Evolutionary conservation across 2,113 vertebrate species (phyloP), one percentile per base, ranked within the genome.

Genomic region (Eidolon helvum): DNA sequence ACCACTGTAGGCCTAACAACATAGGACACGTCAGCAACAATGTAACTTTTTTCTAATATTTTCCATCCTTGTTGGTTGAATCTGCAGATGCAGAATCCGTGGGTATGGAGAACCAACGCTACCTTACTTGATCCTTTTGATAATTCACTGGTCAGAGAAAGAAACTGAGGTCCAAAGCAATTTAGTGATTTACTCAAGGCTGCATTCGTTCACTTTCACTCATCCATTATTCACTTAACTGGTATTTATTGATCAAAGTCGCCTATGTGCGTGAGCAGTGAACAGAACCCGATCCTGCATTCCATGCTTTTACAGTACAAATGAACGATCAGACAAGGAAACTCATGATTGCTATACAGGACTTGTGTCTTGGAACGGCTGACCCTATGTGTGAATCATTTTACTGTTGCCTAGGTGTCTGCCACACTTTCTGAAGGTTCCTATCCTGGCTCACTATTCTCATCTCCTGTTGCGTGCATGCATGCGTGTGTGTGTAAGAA

Each of bases 171-270:
- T 69, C 10, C 22, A 61, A 65, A 94, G 90, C 53, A 53, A 85
- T 43, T n/a, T 82, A 59, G 65, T 69, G 24, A 88, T 66, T 74
- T 87, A 43, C 14, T 68, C 66, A 82, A 79, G 83, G 72, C 57
- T 28, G 45, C 11, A 38, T 33, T 59, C 68, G 68, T 89, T 66
- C n/a, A 38, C 69, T 71, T 43, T 94, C 57, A 15, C 1, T 63
- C 9, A 68, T 95, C 97, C 78, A 55, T 90, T 89, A 14, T 94
- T 40, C 95, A 96, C 69, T 91, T 95, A 95, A 97, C 38, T 65
- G 57, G 43, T 48, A 55, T 26, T 89, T 83, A 66, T 18, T 57
- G 55, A 61, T 72, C 26, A 43, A 72, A 66, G 83, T 7, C 61
- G 45, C 77, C 48, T 80, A 5, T 48, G 50, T 38, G 61, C 63